Evolutionary conservation across 2,113 vertebrate species (phyloP).

Genomic region (Xyliphius kryptos): DNA sequence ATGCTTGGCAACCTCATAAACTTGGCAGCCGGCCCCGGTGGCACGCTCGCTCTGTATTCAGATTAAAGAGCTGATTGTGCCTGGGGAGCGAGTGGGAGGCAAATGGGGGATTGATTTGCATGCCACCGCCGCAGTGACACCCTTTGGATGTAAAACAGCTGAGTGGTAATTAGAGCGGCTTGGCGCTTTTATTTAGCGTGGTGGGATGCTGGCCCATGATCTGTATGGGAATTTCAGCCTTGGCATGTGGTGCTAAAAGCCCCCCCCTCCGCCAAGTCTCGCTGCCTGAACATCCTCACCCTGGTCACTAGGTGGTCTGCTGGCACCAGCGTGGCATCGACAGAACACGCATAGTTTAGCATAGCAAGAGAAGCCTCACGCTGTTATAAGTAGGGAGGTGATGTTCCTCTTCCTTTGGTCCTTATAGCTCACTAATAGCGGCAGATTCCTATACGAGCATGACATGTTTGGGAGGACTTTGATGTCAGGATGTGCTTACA

Average conservation of each 20-base stretch:
- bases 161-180: slow-evolving; percentile 69
- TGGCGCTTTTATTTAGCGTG: slow-evolving; percentile 67
- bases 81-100: slow-evolving; percentile 53
- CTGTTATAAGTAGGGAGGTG: neutral
- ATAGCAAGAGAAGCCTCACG: neutral
- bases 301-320: slow-evolving; percentile 41
- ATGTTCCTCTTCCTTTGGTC: neutral
- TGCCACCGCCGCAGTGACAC: slow-evolving; percentile 63
- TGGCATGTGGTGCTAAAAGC: slow-evolving; percentile 42
- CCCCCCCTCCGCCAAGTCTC: slow-evolving; percentile 34
- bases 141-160: slow-evolving; percentile 70
- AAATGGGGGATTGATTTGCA: slow-evolving; percentile 63
- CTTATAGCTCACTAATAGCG: neutral
- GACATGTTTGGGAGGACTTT: neutral
- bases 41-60: slow-evolving; percentile 59
- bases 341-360: neutral
- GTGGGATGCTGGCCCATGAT: slow-evolving; percentile 40
- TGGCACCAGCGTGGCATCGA: slow-evolving; percentile 54
- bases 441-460: neutral
- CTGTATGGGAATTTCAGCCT: slow-evolving; percentile 58
- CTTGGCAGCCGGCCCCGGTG: slow-evolving; percentile 66
- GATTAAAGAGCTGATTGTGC: slow-evolving; percentile 69
- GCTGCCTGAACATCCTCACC: slow-evolving; percentile 57
- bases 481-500: neutral
- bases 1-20: slow-evolving; percentile 59